Evolutionary conservation across 2,797 vertebrate genomes (phyloP).

Genomic region (Myotis daubentonii): DNA sequence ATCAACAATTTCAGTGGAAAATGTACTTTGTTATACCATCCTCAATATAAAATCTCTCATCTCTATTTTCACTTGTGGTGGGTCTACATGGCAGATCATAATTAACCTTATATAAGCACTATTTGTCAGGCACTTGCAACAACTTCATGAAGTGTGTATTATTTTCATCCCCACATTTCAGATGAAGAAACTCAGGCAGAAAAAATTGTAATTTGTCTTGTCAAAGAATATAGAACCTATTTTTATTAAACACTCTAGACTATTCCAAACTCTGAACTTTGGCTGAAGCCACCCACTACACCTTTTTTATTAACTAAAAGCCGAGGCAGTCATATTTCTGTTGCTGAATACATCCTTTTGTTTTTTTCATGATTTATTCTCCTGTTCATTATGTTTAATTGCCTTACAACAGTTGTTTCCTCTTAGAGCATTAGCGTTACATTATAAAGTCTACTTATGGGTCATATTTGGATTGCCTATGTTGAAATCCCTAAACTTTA

Average conservation of each 20-base stretch:
- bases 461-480: not conserved
- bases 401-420: constrained; percentile 15
- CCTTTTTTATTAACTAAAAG: constrained; percentile 6
- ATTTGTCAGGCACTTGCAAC: not conserved
- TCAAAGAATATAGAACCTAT: not conserved
- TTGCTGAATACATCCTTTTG: not conserved
- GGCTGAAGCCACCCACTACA: not conserved
- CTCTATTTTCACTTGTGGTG: not conserved
- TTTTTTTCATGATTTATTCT: constrained; percentile 6
- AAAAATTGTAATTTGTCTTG: not conserved
- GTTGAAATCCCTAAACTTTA: constrained; percentile 23
- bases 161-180: not conserved
- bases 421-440: constrained; percentile 14
- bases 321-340: not conserved
- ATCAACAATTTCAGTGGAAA: constrained; percentile 37
- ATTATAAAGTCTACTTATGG: not conserved
- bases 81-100: not conserved
- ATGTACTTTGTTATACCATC: not conserved
- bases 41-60: constrained; percentile 36
- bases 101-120: constrained; percentile 1
- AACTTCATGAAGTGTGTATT: constrained; percentile 32
- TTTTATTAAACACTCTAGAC: constrained; percentile 30
- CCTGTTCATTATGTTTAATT: not conserved
- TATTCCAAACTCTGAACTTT: constrained; percentile 16
- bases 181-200: constrained; percentile 37